A percentile compares a stretch with the other conserved stretches of the same genome.
Conservation (phyloP, 2,888 invertebrate genomes). For the Callinectes sapidus region DNA sequence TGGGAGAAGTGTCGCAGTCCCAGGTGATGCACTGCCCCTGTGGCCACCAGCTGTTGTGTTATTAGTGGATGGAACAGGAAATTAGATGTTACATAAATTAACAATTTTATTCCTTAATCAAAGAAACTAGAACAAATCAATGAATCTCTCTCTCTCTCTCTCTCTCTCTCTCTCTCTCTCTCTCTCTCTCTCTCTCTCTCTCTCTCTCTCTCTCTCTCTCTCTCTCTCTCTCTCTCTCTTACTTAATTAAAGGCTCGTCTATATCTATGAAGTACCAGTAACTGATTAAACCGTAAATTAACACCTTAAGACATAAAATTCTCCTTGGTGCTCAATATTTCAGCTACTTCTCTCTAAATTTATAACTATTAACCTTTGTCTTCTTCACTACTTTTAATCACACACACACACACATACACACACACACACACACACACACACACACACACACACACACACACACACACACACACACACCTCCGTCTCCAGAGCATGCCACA, state of each 20-base stretch:
- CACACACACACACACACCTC: slow-evolving; percentile 15
- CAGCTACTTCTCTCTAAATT: background rate
- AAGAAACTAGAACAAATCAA: background rate
- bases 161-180: slow-evolving; percentile 1
- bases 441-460: background rate
- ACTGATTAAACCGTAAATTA: background rate
- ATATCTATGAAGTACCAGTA: background rate
- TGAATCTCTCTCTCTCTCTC: background rate
- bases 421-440: no score
- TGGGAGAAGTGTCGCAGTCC: background rate
- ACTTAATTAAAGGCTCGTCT: background rate
- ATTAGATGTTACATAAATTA: background rate
- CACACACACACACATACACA: no score
- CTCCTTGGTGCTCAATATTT: background rate
- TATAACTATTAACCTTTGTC: no score
- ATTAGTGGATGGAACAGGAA: background rate
- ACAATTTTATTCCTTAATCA: background rate
- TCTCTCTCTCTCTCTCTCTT: no score
- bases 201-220: no score
- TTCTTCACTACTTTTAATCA: no score
- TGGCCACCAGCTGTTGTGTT: background rate
- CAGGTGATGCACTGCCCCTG: background rate
- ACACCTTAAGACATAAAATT: background rate
- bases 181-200: background rate
- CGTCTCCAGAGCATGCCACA: background rate